Evolutionary conservation across 1,140 invertebrate genomes (phyloP).

Genomic region (Drosophila persimilis): DNA sequence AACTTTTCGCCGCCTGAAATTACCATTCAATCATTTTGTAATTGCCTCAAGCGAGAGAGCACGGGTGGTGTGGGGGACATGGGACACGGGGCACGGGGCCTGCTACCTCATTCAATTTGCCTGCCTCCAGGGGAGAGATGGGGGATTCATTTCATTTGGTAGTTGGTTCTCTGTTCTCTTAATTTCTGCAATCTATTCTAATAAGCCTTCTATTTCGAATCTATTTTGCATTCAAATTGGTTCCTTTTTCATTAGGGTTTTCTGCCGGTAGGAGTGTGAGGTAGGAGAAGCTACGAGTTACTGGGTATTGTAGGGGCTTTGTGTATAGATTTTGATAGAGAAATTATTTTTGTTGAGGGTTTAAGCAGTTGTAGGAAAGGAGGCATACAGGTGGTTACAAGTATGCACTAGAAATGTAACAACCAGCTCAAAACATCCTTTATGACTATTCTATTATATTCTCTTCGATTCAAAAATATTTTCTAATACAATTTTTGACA

Average conservation of each 20-base stretch:
- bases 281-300: background rate
- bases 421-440: too few relatives aligned
- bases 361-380: too few relatives aligned
- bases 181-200: constrained; percentile 77
- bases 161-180: constrained; percentile 26
- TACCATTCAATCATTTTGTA: constrained; percentile 82
- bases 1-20: constrained; percentile 68
- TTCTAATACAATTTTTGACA: too few relatives aligned
- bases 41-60: constrained; percentile 49
- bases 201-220: constrained; percentile 55
- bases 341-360: background rate
- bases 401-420: too few relatives aligned
- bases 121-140: background rate
- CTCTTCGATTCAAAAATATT: too few relatives aligned
- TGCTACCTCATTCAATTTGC: constrained; percentile 21
- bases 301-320: background rate
- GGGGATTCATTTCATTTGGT: constrained; percentile 50
- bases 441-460: too few relatives aligned
- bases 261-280: background rate
- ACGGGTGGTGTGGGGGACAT: background rate
- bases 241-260: constrained; percentile 32
- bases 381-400: too few relatives aligned
- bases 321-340: constrained; percentile 16
- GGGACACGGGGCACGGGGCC: background rate
- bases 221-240: constrained; percentile 65